Evolutionary conservation across 1,140 invertebrate species (phyloP).

Genomic region (Phymorhynchus buccinoides): DNA sequence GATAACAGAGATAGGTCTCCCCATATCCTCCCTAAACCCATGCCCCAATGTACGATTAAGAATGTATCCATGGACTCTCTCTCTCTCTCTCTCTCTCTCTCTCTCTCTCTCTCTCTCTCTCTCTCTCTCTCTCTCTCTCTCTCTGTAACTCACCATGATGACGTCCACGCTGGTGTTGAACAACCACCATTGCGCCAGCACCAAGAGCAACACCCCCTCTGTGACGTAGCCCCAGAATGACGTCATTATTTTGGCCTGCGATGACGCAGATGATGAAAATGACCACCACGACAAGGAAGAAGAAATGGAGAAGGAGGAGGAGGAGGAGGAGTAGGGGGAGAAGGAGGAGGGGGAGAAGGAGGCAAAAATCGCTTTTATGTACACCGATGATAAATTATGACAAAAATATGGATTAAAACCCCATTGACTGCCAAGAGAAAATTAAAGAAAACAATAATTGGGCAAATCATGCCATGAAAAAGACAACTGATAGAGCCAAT

Average conservation of each 20-base stretch:
- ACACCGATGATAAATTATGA: too few relatives aligned
- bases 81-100: not conserved
- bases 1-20: not conserved
- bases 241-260: not conserved
- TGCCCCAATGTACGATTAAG: not conserved
- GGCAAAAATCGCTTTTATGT: not conserved
- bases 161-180: conserved; percentile 14
- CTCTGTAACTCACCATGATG: conserved; percentile 2
- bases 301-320: not conserved
- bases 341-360: not conserved
- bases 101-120: too few relatives aligned
- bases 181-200: conserved; percentile 34
- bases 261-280: not conserved
- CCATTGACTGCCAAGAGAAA: too few relatives aligned
- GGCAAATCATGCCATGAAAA: too few relatives aligned
- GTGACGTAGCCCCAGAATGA: conserved; percentile 37
- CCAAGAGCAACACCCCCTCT: conserved; percentile 8
- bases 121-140: not conserved
- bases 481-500: too few relatives aligned
- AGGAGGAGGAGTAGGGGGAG: not conserved
- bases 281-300: not conserved
- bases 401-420: too few relatives aligned
- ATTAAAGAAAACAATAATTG: too few relatives aligned
- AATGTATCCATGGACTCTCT: too few relatives aligned
- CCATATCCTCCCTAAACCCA: not conserved